phyloP scores from a whole-genome alignment of 2,113 vertebrate genomes.

The Petaurus breviceps region DNA sequence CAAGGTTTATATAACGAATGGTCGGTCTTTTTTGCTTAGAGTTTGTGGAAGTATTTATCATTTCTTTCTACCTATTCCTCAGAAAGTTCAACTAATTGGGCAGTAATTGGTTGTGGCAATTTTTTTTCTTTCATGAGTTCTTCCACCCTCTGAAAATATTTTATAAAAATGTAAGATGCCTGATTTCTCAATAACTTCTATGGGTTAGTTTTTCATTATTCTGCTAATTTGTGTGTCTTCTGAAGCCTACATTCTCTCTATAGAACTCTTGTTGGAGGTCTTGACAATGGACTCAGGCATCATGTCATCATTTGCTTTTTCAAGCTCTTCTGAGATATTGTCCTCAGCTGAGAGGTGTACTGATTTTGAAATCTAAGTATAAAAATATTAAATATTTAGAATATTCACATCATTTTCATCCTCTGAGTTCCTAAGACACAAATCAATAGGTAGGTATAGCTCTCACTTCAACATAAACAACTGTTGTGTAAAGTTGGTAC shows the following conservation, averaged over 20 bases:
- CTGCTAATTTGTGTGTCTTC: background rate
- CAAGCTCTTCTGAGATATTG: background rate
- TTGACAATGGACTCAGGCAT: background rate
- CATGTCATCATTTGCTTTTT: background rate
- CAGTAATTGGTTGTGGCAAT: background rate
- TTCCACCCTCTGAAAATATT: background rate
- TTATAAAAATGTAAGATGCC: background rate
- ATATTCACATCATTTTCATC: background rate
- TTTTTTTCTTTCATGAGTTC: background rate
- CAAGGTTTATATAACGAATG: too few species aligned
- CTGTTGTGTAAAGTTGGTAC: background rate
- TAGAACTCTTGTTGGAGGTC: background rate
- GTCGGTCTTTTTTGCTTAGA: too few species aligned
- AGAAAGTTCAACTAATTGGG: background rate
- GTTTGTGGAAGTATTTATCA: too few species aligned
- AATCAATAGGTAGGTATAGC: background rate
- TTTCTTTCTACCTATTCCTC: background rate
- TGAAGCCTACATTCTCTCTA: background rate
- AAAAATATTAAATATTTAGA: too few species aligned
- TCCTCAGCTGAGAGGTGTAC: background rate
- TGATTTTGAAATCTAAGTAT: background rate
- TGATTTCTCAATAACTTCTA: background rate
- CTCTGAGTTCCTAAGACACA: background rate
- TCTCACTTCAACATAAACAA: background rate
- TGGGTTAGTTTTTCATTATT: background rate